Base-by-base conservation (phyloP, 2,888 invertebrate species). In the Embidobia sp. region DNA sequence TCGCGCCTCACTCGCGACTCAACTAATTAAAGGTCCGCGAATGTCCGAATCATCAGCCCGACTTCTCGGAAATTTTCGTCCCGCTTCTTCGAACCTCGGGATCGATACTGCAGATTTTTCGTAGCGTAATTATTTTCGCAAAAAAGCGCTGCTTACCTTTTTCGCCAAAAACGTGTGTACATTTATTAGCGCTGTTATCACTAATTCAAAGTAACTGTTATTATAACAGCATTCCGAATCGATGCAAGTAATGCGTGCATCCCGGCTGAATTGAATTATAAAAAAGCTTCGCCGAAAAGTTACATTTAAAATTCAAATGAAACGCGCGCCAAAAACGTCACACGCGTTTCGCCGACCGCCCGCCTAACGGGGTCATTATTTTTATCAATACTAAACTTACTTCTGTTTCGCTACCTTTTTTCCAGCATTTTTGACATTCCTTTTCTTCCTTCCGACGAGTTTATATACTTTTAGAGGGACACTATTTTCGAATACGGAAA, bases 271-370 rank as follows among this genome's bases (percentile, higher is more conserved):
- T 59, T 49, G 57, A 64, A 59, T 74, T 55, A 66, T 73, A 64
- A 44, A 74, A 59, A 64, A n/a, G 18, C 27, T 44, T 33, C 48
- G 26, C n/a, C 22, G 42, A 64, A 49, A 64, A 53, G 19, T 73
- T 57, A 10, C 57, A 64, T 74, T 66, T 74, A 57, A 74, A 66
- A 59, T 74, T 74, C 44, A 74, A 66, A 74, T 74, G 73, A 66
- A 74, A 66, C 59, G 66, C 44, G 73, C 51, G 67, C 73, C 66
- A 73, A 73, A 64, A 73, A 42, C 37, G 55, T 73, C 66, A 66
- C 42, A 66, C 51, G n/a, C n/a, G 19, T 73, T 66, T 51, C 18
- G 31, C 29, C 18, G 16, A 19, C 5, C 51, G 6, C n/a, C 19
- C 7, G 51, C 61, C 46, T 67, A 74, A 74, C 53, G 66, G 66